Base-by-base conservation (phyloP, 2,113 vertebrate genomes). In the Petroica traversi region DNA sequence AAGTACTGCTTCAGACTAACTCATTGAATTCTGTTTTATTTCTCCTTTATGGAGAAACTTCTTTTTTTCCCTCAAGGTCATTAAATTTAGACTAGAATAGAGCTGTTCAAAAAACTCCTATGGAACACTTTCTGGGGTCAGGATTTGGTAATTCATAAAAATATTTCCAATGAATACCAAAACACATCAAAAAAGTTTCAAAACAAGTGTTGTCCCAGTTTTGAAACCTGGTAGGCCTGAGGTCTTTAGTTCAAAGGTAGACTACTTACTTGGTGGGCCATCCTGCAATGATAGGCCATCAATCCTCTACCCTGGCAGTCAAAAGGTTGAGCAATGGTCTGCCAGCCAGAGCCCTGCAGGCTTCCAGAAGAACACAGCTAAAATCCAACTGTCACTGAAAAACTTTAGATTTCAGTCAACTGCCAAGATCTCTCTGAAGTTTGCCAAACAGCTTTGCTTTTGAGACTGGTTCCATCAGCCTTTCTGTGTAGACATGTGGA, bases 211-310 rank as follows among this genome's bases (percentile, higher is more conserved):
- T 96, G 75, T 71, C 76, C 72, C 55, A 40, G 79, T 94, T 97
- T 94, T 80, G 34, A 93, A 96, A 94, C 82, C 71, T 95, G 82
- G 82, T 88, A 90, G 59, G 79, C 85, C 67, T 59, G 75, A 95
- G 90, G 79, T 86, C 93, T 90, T 84, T 63, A 92, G 78, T 91
- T 96, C 88, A 96, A 95, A 96, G 78, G 88, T 93, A 86, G 71
- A 33, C 81, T 94, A 69, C 78, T 92, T 94, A 69, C 78, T 92
- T 94, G 78, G 93, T 95, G 79, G 88, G 82, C 78, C 72, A 89
- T 59, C 59, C 51, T 94, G 58, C 41, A 93, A 55, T 45, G 78
- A 94, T 23, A 86, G 72, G 36, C 71, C 75, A 89, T 94, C 85
- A 95, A 18, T 76, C 78, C 68, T 88, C 48, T 54, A 58, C 48